phyloP scores from a whole-genome alignment of 1,140 invertebrate species.

The Nilaparvata lugens region DNA sequence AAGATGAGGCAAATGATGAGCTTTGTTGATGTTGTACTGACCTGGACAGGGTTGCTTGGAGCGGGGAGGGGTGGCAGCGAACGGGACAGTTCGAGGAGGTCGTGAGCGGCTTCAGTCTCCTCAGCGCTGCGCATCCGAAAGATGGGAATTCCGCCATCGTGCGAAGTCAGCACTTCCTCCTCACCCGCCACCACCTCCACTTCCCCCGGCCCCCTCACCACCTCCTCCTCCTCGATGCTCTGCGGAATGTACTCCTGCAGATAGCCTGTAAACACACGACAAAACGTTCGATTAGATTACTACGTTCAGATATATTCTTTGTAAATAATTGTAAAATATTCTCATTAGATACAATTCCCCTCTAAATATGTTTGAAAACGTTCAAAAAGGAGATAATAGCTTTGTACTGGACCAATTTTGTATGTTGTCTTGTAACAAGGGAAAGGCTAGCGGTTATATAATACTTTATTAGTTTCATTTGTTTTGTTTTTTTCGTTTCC shows the following conservation, averaged over 20 bases:
- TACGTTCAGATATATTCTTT: too few species aligned
- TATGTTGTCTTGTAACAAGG: too few species aligned
- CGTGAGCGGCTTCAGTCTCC: constrained; percentile 76
- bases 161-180: constrained; percentile 27
- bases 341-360: too few species aligned
- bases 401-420: too few species aligned
- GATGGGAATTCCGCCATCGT: constrained; percentile 38
- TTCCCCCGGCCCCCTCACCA: not conserved
- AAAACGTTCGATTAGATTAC: too few species aligned
- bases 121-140: constrained; percentile 56
- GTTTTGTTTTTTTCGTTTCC: too few species aligned
- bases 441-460: too few species aligned
- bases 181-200: not conserved
- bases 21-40: constrained; percentile 34
- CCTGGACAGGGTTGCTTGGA: constrained; percentile 38
- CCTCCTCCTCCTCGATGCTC: not conserved
- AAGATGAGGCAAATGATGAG: constrained; percentile 23
- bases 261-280: constrained; percentile 5
- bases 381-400: too few species aligned
- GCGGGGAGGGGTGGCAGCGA: constrained; percentile 64
- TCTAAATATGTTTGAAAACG: too few species aligned
- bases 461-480: too few species aligned
- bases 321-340: too few species aligned
- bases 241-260: constrained; percentile 14
- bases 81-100: constrained; percentile 70